These are phyloP conservation scores for Lordiphosa collinella DNA, from an alignment of 1,140 invertebrate genomes.

Conservation along the genomic window DNA sequence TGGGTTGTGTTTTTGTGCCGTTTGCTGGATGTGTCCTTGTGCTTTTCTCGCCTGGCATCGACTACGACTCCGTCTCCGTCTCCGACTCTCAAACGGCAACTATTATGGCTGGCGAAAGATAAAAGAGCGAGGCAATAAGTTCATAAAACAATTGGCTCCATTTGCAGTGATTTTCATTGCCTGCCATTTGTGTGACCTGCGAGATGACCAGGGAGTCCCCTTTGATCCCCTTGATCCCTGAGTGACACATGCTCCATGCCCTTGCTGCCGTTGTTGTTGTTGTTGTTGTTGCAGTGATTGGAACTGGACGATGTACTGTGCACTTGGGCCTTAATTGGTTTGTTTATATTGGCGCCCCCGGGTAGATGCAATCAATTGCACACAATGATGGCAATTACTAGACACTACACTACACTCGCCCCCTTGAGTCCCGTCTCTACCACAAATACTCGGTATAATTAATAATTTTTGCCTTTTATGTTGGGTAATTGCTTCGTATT, in stretches of 20 bases:
- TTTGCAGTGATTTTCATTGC: constrained; percentile 76
- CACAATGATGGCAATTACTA: constrained; percentile 72
- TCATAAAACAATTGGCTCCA: constrained; percentile 78
- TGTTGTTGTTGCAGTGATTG: constrained; percentile 23
- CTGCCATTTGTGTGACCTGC: constrained; percentile 75
- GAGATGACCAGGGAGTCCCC: constrained; percentile 33
- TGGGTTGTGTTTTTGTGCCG: neutral
- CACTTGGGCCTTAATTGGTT: constrained; percentile 70
- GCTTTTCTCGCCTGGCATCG: neutral
- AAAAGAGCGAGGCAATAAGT: constrained; percentile 51
- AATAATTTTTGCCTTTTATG: constrained; percentile 75
- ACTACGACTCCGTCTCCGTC: neutral
- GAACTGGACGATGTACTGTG: constrained; percentile 19
- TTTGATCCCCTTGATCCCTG: constrained; percentile 11
- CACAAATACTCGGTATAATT: constrained; percentile 45
- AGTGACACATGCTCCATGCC: constrained; percentile 24
- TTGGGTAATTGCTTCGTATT: constrained; percentile 69
- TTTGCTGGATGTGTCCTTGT: constrained; percentile 4
- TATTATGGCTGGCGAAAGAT: constrained; percentile 11
- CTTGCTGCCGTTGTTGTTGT: constrained; percentile 9
- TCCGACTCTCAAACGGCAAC: constrained; percentile 5
- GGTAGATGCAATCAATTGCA: constrained; percentile 74
- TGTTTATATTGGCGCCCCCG: constrained; percentile 73
- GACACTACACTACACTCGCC: constrained; percentile 11
- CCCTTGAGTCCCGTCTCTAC: neutral